phyloP scores from a whole-genome alignment of 2,888 invertebrate species.

The Polyploca ridens region DNA sequence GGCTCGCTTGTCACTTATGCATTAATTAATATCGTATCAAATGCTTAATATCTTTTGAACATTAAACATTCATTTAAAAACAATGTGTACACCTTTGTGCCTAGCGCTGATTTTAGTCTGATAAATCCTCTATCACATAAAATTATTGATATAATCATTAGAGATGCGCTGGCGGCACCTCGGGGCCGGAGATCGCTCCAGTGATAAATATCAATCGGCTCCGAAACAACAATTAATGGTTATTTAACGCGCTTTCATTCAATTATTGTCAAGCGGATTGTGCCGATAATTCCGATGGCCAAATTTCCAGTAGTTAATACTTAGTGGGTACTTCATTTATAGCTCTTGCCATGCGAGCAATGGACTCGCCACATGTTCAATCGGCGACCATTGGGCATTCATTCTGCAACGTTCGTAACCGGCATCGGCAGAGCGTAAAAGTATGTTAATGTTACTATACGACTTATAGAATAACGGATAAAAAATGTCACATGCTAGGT shows the following conservation, averaged over 20 bases:
- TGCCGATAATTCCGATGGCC: constrained; percentile 70
- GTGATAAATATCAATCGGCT: constrained; percentile 67
- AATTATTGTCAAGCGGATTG: constrained; percentile 75
- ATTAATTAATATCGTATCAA: neutral
- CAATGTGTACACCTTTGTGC: neutral
- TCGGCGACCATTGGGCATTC: constrained; percentile 58
- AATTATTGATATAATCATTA: constrained; percentile 30
- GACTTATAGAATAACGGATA: constrained; percentile 50
- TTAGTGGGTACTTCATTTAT: constrained; percentile 67
- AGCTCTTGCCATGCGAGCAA: constrained; percentile 58
- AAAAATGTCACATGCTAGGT: constrained; percentile 51
- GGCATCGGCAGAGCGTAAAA: constrained; percentile 63
- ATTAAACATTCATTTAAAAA: neutral
- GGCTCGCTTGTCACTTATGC: constrained; percentile 17
- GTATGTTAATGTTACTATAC: constrained; percentile 65
- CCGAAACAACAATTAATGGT: constrained; percentile 74
- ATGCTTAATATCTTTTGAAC: neutral
- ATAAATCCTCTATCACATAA: neutral
- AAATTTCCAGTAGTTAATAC: constrained; percentile 74
- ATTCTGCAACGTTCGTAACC: constrained; percentile 66
- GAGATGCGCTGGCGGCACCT: constrained; percentile 37
- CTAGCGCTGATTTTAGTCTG: neutral
- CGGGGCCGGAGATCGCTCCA: constrained; percentile 43
- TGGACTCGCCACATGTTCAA: constrained; percentile 59
- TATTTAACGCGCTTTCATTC: constrained; percentile 77